Evolutionary conservation across 2,888 invertebrate genomes (phyloP).

Genomic region (Scelioninae gen. 1): DNA sequence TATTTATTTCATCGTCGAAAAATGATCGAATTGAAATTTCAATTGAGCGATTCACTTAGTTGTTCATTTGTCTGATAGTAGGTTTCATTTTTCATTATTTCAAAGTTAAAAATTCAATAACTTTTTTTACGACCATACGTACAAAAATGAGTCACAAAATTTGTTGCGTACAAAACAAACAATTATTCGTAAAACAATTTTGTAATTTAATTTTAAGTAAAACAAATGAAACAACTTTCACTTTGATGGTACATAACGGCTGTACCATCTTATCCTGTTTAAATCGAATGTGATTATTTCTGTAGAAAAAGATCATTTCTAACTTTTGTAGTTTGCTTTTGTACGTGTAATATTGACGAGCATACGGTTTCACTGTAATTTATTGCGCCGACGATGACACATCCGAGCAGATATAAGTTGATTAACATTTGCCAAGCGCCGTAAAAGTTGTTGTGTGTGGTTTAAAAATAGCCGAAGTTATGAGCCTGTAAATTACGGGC

Average conservation of each 20-base stretch:
- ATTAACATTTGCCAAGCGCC: constrained; percentile 28
- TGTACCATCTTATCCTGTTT: background rate
- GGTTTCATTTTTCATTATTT: background rate
- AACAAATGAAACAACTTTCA: too few relatives aligned
- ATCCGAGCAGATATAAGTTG: constrained; percentile 32
- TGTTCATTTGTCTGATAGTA: too few relatives aligned
- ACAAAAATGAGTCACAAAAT: too few relatives aligned
- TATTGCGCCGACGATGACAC: constrained; percentile 47
- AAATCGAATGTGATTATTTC: background rate
- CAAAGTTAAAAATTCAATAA: background rate
- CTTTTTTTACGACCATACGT: too few relatives aligned
- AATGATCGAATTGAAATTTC: background rate
- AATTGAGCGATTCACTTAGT: background rate
- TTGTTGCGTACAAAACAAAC: too few relatives aligned
- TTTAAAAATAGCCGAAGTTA: constrained; percentile 26
- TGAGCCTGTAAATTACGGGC: constrained; percentile 18
- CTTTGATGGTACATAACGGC: background rate
- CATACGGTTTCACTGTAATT: constrained; percentile 45
- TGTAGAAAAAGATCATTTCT: background rate
- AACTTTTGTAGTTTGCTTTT: constrained; percentile 28
- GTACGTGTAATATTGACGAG: constrained; percentile 38
- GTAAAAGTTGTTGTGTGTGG: constrained; percentile 4
- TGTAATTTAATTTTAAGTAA: too few relatives aligned
- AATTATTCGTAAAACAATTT: too few relatives aligned
- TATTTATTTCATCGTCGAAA: constrained; percentile 58